Base-by-base conservation (phyloP, 1,140 invertebrate species). In the Drosophila albomicans region DNA sequence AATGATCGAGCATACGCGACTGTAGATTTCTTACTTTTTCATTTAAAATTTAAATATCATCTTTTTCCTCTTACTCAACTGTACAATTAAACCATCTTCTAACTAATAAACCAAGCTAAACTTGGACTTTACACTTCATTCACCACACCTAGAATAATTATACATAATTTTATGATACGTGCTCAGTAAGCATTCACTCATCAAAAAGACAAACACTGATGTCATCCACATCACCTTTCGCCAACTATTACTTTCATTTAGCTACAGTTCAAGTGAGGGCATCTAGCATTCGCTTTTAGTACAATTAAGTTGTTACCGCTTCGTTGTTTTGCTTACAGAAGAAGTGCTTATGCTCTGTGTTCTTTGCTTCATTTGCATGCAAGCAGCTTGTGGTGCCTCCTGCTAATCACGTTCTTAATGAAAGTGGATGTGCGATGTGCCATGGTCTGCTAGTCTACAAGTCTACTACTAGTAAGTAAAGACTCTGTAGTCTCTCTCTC, bases 321-420 rank as follows among this genome's bases (percentile, higher is more conserved):
- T 32, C 51, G 20, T 45, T 70, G 57, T 75, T 75, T 62, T 15
- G 49, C 28, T 35, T 1, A 5, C 30, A 30, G 30, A 25, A 25
- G 2, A 25, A 25, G 20, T 25, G 20, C 20, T 7, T 32, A 1
- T 7, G 30, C 30, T 32, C 30, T 32, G 52, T 43, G 46, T 5
- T 59, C 62, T 70, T 72, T 74, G 71, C 57, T 62, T 56, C 59
- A 86, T 89, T 89, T 89, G 85, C 85, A 89, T 85, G 85, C 71
- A 78, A 69, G 61, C 59, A 69, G 61, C 59, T 84, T 78, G 63
- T 74, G 38, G 65, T 35, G 72, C 63, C 68, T 67, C 52, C 61
- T 74, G 84, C 80, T 88, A 88, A 88, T 89, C 85, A 89, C 85
- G 85, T 89, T 89, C 86, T 79, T 89, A 89, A 89, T 89, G 85